Percentiles rank a stretch among this genome's conserved stretches.
Conservation (phyloP, 2,113 vertebrate genomes). For the Etheostoma spectabile region DNA sequence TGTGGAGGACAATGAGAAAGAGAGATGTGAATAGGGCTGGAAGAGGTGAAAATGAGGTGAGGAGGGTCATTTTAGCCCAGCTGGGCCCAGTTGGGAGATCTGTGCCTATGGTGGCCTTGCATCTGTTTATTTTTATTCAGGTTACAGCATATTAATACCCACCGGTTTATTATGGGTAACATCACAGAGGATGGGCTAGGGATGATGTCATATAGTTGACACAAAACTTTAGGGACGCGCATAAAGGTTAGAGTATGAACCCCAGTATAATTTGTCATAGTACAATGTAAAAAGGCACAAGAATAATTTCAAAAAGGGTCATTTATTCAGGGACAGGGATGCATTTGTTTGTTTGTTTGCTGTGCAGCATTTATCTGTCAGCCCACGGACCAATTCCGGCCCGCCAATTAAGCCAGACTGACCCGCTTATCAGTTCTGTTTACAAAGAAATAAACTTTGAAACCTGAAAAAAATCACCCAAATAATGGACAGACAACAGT, state of each 20-base stretch:
- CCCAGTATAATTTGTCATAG: background rate
- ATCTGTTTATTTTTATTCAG: constrained; percentile 64
- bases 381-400: too few species aligned
- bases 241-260: constrained; percentile 15
- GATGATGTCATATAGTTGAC: constrained; percentile 65
- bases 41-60: constrained; percentile 44
- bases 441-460: too few species aligned
- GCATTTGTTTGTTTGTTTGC: background rate
- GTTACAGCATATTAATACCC: constrained; percentile 56
- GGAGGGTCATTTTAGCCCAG: constrained; percentile 49
- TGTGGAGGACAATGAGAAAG: background rate
- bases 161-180: constrained; percentile 56
- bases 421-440: too few species aligned
- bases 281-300: constrained; percentile 4
- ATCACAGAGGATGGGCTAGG: constrained; percentile 8
- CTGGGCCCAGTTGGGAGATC: constrained; percentile 56
- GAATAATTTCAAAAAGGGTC: background rate
- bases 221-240: constrained; percentile 50
- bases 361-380: too few species aligned
- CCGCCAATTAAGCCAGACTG: too few species aligned
- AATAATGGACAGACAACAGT: too few species aligned
- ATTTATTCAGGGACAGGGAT: constrained; percentile 9
- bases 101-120: constrained; percentile 47
- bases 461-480: too few species aligned
- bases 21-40: constrained; percentile 16